Evolutionary conservation across 2,888 invertebrate species (phyloP).

Genomic region (Amblyteles armatorius): DNA sequence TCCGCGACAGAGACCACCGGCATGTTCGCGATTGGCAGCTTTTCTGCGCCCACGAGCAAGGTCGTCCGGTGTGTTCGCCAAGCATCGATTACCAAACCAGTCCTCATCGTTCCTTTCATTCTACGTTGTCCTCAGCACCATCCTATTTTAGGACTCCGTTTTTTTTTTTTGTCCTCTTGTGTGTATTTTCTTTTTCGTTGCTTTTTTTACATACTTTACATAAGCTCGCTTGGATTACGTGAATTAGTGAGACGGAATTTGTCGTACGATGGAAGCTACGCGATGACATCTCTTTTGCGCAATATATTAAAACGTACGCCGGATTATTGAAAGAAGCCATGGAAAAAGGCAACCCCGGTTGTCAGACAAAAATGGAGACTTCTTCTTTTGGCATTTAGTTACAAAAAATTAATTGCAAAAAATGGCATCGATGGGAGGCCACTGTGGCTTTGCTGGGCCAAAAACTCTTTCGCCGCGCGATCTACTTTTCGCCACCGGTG

Average conservation of each 20-base stretch:
- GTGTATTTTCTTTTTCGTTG: conserved; percentile 16
- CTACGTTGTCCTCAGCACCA: conserved; percentile 50
- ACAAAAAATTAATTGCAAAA: conserved; percentile 1
- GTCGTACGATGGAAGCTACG: background rate
- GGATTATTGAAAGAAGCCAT: background rate
- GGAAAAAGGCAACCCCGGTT: background rate
- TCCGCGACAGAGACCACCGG: conserved; percentile 59
- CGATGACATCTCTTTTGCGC: background rate
- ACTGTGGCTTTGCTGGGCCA: background rate
- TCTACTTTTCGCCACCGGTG: no score
- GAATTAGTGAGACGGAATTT: conserved; percentile 7
- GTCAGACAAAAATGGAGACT: background rate
- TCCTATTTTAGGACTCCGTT: conserved; percentile 37
- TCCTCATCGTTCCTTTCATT: conserved; percentile 58
- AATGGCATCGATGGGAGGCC: background rate
- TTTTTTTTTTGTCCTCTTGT: background rate
- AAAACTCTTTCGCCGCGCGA: background rate
- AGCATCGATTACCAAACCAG: conserved; percentile 68
- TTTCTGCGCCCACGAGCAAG: conserved; percentile 64
- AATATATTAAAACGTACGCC: conserved; percentile 4
- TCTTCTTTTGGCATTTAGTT: background rate
- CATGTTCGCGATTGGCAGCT: conserved; percentile 59
- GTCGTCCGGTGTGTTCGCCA: conserved; percentile 63
- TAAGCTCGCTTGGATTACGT: background rate
- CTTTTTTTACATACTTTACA: conserved; percentile 19